These are phyloP conservation scores for Luperina testacea DNA, from an alignment of 2,888 invertebrate species.

Conservation along the genomic window DNA sequence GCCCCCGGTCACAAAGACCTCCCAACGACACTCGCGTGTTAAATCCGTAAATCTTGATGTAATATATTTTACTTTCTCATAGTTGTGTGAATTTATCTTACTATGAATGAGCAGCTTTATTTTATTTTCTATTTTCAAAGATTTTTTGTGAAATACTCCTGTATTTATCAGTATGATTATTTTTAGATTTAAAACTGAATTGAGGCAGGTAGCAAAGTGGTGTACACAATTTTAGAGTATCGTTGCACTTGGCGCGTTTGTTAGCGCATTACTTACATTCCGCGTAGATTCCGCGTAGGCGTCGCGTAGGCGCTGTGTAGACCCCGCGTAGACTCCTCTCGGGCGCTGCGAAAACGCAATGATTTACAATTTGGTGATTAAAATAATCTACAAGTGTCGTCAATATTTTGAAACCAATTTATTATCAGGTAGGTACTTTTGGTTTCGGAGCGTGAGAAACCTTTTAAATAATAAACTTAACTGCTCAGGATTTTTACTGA, in stretches of 20 bases:
- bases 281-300: not conserved
- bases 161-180: conserved; percentile 5
- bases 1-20: conserved; percentile 66
- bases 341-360: no score
- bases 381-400: not conserved
- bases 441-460: no score
- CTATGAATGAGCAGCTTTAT: conserved; percentile 45
- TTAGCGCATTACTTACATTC: not conserved
- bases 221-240: no score
- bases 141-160: conserved; percentile 19
- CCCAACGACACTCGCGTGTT: conserved; percentile 63
- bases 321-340: not conserved
- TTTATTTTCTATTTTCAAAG: conserved; percentile 22
- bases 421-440: not conserved
- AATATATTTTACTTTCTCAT: conserved; percentile 61
- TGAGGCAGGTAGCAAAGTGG: not conserved
- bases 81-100: conserved; percentile 47
- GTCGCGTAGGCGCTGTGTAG: not conserved
- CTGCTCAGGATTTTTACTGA: no score
- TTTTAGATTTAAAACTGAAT: conserved; percentile 1
- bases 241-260: not conserved
- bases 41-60: conserved; percentile 63
- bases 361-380: not conserved
- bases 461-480: no score
- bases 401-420: not conserved